Evolutionary conservation across 2,888 invertebrate genomes (phyloP).

Genomic region (Slavum lentiscoides): DNA sequence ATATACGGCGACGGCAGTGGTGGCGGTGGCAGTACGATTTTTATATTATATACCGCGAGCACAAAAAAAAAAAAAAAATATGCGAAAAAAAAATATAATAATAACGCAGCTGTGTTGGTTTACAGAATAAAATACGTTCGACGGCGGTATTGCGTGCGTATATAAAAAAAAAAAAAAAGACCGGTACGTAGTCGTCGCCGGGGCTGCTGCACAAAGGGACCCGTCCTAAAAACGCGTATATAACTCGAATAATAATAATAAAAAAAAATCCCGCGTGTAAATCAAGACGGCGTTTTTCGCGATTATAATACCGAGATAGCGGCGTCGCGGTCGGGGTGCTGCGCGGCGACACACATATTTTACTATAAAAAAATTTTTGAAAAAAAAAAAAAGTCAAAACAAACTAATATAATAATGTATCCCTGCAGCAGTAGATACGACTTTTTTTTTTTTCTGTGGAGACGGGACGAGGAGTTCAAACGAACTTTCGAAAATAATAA

Average conservation of each 20-base stretch:
- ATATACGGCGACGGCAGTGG: not conserved
- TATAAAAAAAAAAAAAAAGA: constrained; percentile 42
- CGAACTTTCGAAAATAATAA: no score
- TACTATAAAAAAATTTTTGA: not conserved
- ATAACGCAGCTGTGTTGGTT: constrained; percentile 52
- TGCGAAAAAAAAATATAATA: constrained; percentile 42
- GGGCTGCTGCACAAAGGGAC: constrained; percentile 23
- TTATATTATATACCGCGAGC: constrained; percentile 11
- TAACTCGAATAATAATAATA: constrained; percentile 25
- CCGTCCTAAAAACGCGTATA: constrained; percentile 31
- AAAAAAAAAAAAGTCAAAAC: not conserved
- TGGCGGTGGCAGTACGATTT: constrained; percentile 30
- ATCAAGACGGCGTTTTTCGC: constrained; percentile 37
- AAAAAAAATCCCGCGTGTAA: constrained; percentile 41
- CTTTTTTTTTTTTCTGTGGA: no score
- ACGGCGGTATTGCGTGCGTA: constrained; percentile 7
- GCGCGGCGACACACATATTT: not conserved
- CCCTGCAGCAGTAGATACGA: no score
- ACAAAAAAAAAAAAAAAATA: constrained; percentile 51
- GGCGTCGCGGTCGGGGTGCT: not conserved
- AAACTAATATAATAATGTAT: no score
- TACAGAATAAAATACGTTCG: constrained; percentile 39
- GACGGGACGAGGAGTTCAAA: no score
- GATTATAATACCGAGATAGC: constrained; percentile 36
- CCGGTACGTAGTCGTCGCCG: constrained; percentile 1